These are phyloP conservation scores for Chascanopsetta lugubris DNA, from an alignment of 2,113 vertebrate genomes.

Conservation along the genomic window DNA sequence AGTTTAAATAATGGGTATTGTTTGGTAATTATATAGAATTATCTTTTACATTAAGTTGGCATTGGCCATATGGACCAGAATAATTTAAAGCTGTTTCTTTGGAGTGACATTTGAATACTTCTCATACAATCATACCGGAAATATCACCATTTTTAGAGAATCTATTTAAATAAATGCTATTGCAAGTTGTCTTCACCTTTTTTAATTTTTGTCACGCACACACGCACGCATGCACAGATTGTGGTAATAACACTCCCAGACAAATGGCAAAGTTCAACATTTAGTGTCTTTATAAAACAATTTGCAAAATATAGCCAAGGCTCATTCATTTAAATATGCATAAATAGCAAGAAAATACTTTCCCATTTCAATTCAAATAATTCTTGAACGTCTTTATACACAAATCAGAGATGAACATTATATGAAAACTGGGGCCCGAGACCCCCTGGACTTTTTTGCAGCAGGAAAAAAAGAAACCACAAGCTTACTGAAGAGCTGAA, in stretches of 20 bases:
- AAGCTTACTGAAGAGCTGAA: constrained; percentile 69
- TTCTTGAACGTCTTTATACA: constrained; percentile 68
- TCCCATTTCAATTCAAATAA: constrained; percentile 77
- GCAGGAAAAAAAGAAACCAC: constrained; percentile 65
- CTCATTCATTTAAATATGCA: constrained; percentile 86
- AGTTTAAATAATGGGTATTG: too few relatives aligned
- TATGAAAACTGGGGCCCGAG: constrained; percentile 59
- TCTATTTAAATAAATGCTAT: too few relatives aligned
- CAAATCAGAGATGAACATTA: constrained; percentile 69
- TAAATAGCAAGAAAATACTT: constrained; percentile 87
- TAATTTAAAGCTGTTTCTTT: too few relatives aligned
- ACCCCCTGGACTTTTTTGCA: constrained; percentile 67
- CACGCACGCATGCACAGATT: background rate
- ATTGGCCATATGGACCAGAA: too few relatives aligned
- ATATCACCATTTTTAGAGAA: too few relatives aligned
- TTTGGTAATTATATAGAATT: too few relatives aligned
- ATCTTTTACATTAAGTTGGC: too few relatives aligned
- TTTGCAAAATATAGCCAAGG: constrained; percentile 87
- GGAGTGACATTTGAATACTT: too few relatives aligned
- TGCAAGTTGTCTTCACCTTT: too few relatives aligned
- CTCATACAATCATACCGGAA: too few relatives aligned
- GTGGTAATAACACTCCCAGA: constrained; percentile 43
- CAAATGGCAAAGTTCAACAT: constrained; percentile 63
- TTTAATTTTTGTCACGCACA: too few relatives aligned
- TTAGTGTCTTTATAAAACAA: constrained; percentile 86